A percentile compares a stretch with the other conserved stretches of the same genome.
phyloP scores from a whole-genome alignment of 2,113 vertebrate species.

The Tursiops truncatus region DNA sequence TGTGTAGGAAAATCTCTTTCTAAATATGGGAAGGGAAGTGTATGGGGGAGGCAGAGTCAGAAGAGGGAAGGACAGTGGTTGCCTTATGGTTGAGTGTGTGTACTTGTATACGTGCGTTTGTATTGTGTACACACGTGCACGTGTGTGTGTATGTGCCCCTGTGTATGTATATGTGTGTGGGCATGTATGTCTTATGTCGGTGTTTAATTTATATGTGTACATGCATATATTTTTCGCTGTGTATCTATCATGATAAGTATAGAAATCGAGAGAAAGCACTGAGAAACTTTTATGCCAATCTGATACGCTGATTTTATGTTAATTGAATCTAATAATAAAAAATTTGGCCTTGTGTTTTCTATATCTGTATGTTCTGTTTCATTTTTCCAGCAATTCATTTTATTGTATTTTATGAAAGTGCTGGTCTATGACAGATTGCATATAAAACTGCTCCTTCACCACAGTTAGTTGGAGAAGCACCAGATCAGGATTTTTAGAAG shows the following conservation, averaged over 20 bases:
- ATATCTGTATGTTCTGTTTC: neutral
- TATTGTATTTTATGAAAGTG: neutral
- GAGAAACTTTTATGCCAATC: neutral
- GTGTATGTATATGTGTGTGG: neutral
- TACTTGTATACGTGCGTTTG: neutral
- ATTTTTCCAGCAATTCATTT: conserved; percentile 33
- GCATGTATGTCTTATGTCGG: neutral
- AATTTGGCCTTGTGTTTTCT: neutral
- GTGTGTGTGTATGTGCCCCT: neutral
- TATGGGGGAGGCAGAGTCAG: neutral
- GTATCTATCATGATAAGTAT: neutral
- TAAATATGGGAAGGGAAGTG: neutral
- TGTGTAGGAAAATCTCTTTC: neutral
- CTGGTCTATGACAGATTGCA: neutral
- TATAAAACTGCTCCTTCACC: neutral
- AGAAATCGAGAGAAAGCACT: neutral
- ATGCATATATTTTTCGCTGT: neutral
- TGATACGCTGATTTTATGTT: neutral
- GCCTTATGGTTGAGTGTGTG: neutral
- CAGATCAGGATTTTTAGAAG: neutral
- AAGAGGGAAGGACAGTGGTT: neutral
- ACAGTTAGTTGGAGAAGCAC: neutral
- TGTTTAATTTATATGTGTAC: neutral
- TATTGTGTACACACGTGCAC: neutral
- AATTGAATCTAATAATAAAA: neutral